Conservation (phyloP, 1,140 invertebrate species). For the Eciton burchellii region DNA sequence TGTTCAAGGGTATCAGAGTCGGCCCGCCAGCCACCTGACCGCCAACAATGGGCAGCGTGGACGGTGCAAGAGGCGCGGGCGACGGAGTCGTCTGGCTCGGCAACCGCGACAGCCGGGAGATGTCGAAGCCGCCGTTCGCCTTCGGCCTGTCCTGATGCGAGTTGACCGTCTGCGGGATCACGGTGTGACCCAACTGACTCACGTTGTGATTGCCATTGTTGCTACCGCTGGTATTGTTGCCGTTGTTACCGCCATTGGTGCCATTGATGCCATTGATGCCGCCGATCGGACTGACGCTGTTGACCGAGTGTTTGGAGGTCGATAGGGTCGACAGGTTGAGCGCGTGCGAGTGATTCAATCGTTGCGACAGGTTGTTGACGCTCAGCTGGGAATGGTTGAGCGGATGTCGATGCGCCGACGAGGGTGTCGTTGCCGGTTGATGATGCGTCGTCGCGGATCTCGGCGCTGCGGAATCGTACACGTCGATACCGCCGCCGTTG, state of each 20-base stretch:
- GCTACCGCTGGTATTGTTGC: conserved; percentile 64
- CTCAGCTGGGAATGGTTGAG: conserved; percentile 83
- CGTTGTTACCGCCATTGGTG: conserved; percentile 62
- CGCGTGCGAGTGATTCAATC: conserved; percentile 85
- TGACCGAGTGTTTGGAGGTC: conserved; percentile 90
- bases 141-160: conserved; percentile 80
- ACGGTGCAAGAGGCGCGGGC: conserved; percentile 75
- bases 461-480: conserved; percentile 80
- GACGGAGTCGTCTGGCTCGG: conserved; percentile 82
- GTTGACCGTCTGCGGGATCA: conserved; percentile 43
- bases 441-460: conserved; percentile 61
- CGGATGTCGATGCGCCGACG: conserved; percentile 78
- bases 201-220: conserved; percentile 62
- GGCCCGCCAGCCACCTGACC: conserved; percentile 51
- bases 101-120: conserved; percentile 83
- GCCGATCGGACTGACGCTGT: conserved; percentile 85
- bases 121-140: conserved; percentile 86
- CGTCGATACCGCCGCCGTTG: conserved; percentile 75
- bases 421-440: conserved; percentile 75
- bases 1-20: conserved; percentile 82
- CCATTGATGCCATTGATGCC: conserved; percentile 68
- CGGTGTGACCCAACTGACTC: conserved; percentile 56
- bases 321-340: conserved; percentile 90
- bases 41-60: conserved; percentile 38
- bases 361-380: conserved; percentile 83